Base-by-base conservation (phyloP, 2,888 invertebrate genomes). In the Achlya flavicornis region DNA sequence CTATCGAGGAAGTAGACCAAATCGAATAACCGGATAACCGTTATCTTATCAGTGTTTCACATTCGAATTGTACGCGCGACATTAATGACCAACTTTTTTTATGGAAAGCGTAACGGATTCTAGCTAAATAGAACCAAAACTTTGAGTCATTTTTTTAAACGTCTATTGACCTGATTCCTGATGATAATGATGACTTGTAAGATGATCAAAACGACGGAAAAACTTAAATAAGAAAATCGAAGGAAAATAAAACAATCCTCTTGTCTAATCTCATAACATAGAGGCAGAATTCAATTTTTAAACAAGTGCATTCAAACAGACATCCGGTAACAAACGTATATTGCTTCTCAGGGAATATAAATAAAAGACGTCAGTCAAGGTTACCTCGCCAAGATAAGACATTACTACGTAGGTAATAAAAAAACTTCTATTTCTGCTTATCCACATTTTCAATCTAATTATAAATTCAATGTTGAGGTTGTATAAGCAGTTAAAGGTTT, bases 1-100 rank as follows among this genome's bases (percentile, higher is more conserved):
- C 26, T 60, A 43, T 41, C 12, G 60, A 43, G 60, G 60, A 60
- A 60, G 60, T 59, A 41, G 59, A 26, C n/a, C 16, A 19, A 53
- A 53, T 53, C 10, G 53, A 10, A 53, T 8, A 41, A 41, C 41
- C 7, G 10, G 48, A 48, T 48, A 38, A 38, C 7, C 10, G 12
- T 41, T 19, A 53, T 53, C 53, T 16, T 53, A 53, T 53, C 53
- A n/a, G 53, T 19, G 7, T 46, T 14, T 7, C 19, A 19, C 53
- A 53, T 19, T 1, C 53, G 53, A n/a, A 53, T 53, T 53, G 53
- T 19, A n/a, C 19, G 19, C n/a, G 19, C 3, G 8, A 53, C 10
- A 46, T 46, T 14, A 53, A 19, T 48, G 8, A 16, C 16, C 14
- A 48, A n/a, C 16, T 6, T n/a, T 48, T 14, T 48, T 5, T 48